Base-by-base conservation (phyloP, 2,888 invertebrate species). In the Rotaria macrura region DNA sequence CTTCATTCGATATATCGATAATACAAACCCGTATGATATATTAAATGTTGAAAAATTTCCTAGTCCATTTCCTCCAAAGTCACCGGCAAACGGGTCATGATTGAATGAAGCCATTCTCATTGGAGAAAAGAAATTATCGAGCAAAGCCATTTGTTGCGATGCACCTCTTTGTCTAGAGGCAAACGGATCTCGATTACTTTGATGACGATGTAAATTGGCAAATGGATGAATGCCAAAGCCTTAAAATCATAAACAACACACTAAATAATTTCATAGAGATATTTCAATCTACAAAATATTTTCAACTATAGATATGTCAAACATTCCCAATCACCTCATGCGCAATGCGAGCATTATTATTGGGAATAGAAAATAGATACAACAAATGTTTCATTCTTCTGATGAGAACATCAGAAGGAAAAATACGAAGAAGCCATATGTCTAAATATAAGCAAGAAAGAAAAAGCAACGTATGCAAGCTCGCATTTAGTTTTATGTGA, bases 191-290 rank as follows among this genome's bases (percentile, higher is more conserved):
- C 43, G 43, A 79, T 12, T 65, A 65, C 17, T 25, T n/a, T 29
- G 65, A 65, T 34, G 34, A 34, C 65, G 65, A 20, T 65, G 79
- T 43, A 43, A 40, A 79, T 43, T 14, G 6, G 43, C 79, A 43
- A 79, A 79, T 79, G 79, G 79, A 79, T 79, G 43, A n/a, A 79
- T 43, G 14, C n/a, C n/a, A 79, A 79, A 79, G 43, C 79, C 79
- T 79, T 43, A 0, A 79, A 43, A 2, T n/a, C 7, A 25, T 29
- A 3, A 65, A 17, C n/a, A 65, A 7, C 3, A 1, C 3, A 2
- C 9, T 55, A 5, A 43, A 43, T 43, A 5, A 43, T 10, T 43
- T 43, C 5, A 43, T 10, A 43, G 5, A 43, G 10, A 43, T 43
- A 43, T 10, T 43, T 43, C 43, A 7, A 43, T 43, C 5, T 43